Base-by-base conservation (phyloP, 2,888 invertebrate species). In the Melanophora roralis region DNA sequence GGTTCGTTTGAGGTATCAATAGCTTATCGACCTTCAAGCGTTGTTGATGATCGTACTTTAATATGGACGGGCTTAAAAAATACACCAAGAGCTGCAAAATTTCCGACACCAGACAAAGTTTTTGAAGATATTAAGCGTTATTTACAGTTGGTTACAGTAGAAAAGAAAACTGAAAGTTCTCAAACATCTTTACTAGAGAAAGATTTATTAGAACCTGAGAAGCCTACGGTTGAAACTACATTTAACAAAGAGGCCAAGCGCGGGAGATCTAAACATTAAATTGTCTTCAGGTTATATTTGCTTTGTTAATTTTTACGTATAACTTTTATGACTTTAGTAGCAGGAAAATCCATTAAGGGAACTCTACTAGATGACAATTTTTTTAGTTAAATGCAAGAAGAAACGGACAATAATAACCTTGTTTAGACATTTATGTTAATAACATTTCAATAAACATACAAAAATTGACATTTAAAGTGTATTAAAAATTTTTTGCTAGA, bases 11-110 rank as follows among this genome's bases (percentile, higher is more conserved):
- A 89, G 83, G 72, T 89, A 8, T 81, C 83, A 1, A 81, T 89
- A 40, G 81, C 85, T 2, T 43, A 40, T 40, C 43, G 72, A 2
- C 84, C 85, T 4, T 82, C 82, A 12, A 72, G 74, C 34, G 77
- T 83, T 43, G 72, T 59, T 9, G 73, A 71, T 1, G 83, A 85
- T 9, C 84, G 83, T 36, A 80, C 55, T 34, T 34, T 76, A 3
- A 75, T 89, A 73, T 89, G 89, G 89, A 85, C 89, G 3, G 89
- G 89, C 1, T 69, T 88, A 0, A 88, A 89, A 40, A 87, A 87
- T 9, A 88, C 88, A 32, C 89, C 89, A 12, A 86, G 89, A 51
- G 87, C 87, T 6, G 82, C 86, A 34, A 89, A 89, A 75, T 89
- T 89, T 78, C 89, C 89, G 12, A 16, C 81, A 45, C 45, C 83